Conservation (phyloP, 1,140 invertebrate genomes). For the Rhopalosiphum padi region DNA sequence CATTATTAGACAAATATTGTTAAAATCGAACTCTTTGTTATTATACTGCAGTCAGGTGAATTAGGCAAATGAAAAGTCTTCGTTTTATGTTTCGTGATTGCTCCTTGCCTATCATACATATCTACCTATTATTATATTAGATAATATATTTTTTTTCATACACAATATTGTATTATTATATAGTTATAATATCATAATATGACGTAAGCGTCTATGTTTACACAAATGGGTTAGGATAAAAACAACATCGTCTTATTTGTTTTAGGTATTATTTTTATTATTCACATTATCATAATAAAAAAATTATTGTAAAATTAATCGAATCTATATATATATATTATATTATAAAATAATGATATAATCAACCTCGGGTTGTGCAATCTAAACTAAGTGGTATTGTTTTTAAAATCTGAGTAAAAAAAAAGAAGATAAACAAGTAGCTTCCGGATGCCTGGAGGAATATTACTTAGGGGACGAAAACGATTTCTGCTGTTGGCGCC, state of each 20-base stretch:
- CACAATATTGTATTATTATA: not conserved
- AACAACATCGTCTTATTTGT: not conserved
- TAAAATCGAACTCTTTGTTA: not conserved
- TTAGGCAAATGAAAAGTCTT: not conserved
- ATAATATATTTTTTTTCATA: not conserved
- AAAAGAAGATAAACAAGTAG: constrained; percentile 4
- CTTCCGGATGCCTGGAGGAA: constrained; percentile 4
- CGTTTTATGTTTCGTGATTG: not conserved
- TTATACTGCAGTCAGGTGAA: not conserved
- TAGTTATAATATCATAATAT: not conserved
- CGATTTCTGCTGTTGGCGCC: too few relatives aligned
- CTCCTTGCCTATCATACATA: not conserved
- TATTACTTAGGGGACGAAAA: constrained; percentile 31
- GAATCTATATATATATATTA: not conserved
- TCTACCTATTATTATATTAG: not conserved
- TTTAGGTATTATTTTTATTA: not conserved
- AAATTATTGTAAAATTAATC: not conserved
- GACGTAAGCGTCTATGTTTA: not conserved
- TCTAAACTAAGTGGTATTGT: constrained; percentile 22
- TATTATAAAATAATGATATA: not conserved
- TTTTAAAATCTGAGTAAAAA: not conserved
- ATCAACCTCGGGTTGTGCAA: not conserved
- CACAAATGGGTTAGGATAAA: not conserved
- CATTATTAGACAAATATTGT: not conserved
- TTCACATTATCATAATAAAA: not conserved